Evolutionary conservation across 2,797 vertebrate genomes (phyloP).

Genomic region (Cichlasoma orientale): DNA sequence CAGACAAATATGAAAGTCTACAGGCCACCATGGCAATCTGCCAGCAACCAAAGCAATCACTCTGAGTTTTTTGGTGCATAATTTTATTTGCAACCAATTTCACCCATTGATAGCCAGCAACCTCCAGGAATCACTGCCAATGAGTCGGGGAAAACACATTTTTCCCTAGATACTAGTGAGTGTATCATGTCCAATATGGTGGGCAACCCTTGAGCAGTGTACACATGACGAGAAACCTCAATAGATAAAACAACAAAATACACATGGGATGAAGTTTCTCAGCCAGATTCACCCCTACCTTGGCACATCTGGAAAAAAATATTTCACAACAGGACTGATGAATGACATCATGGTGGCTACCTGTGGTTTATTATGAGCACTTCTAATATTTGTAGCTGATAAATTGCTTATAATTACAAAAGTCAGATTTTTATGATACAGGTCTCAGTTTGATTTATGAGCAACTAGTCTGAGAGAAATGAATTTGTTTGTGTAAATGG

Average conservation of each 20-base stretch:
- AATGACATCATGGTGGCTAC: background rate
- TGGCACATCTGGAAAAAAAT: background rate
- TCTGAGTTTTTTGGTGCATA: too few relatives aligned
- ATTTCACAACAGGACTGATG: background rate
- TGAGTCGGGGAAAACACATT: background rate
- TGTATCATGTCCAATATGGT: background rate
- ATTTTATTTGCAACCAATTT: background rate
- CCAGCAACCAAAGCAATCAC: too few relatives aligned
- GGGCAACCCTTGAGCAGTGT: background rate
- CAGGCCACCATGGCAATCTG: too few relatives aligned
- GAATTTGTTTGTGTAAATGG: rapidly evolving
- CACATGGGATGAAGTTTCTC: background rate
- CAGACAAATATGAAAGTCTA: too few relatives aligned
- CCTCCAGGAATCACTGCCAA: background rate
- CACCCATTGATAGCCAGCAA: background rate
- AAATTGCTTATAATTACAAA: background rate
- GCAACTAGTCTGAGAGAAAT: background rate
- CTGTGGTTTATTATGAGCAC: background rate
- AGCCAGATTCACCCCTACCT: background rate
- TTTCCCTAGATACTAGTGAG: background rate
- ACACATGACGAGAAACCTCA: background rate
- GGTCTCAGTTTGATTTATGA: background rate
- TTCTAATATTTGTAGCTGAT: background rate
- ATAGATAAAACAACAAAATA: background rate
- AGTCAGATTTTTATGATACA: background rate